Percentiles rank a stretch among this genome's conserved stretches.
Conservation (phyloP, 2,888 invertebrate species). For the Leucophenga maculata region DNA sequence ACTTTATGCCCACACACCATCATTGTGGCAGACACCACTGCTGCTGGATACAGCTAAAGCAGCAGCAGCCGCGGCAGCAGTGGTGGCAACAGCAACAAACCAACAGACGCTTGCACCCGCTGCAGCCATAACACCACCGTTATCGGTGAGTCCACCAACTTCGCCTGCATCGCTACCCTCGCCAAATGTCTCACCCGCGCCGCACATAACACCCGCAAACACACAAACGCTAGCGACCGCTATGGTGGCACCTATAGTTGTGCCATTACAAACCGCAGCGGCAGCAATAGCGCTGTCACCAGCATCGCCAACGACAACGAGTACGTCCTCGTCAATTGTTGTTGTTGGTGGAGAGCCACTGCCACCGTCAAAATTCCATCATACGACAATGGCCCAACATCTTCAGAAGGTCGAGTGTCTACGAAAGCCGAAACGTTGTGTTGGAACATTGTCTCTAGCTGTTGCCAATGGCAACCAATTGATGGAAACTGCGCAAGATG, state of each 20-base stretch:
- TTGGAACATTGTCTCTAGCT: not conserved
- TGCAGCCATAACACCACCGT: conserved; percentile 35
- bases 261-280: conserved; percentile 45
- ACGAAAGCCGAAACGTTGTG: conserved; percentile 57
- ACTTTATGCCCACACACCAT: conserved; percentile 56
- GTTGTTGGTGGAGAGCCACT: conserved; percentile 48
- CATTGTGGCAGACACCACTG: conserved; percentile 67
- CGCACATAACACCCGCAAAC: conserved; percentile 38
- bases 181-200: conserved; percentile 51
- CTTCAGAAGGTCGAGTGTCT: conserved; percentile 68
- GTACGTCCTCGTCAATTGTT: conserved; percentile 22
- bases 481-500: conserved; percentile 24
- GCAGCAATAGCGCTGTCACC: conserved; percentile 27
- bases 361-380: conserved; percentile 71
- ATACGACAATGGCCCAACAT: conserved; percentile 69
- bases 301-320: conserved; percentile 31
- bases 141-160: conserved; percentile 55
- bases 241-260: conserved; percentile 59
- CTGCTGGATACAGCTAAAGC: conserved; percentile 56
- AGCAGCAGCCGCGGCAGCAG: conserved; percentile 36
- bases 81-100: conserved; percentile 42
- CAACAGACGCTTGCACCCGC: not conserved
- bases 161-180: conserved; percentile 61
- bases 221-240: conserved; percentile 50
- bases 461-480: not conserved